phyloP scores from a whole-genome alignment of 1,140 invertebrate genomes.

The Trichonephila inaurata region DNA sequence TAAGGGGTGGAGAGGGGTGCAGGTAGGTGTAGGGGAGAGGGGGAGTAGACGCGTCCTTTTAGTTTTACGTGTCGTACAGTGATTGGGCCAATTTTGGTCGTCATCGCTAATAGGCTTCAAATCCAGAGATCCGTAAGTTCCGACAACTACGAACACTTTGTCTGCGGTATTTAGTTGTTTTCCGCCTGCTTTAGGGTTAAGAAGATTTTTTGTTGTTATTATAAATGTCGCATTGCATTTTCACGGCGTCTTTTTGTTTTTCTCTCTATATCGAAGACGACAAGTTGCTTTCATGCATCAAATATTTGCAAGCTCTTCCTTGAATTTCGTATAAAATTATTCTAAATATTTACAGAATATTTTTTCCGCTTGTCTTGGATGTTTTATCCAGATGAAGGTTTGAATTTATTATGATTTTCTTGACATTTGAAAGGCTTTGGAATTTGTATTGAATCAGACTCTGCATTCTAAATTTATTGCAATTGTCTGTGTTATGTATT shows the following conservation, averaged over 20 bases:
- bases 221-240: slow-evolving; percentile 64
- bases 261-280: slow-evolving; percentile 2
- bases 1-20: too few species aligned
- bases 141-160: slow-evolving; percentile 71
- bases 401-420: not conserved
- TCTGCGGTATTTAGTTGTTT: slow-evolving; percentile 72
- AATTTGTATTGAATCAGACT: not conserved
- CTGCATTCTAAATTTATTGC: not conserved
- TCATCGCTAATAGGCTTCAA: slow-evolving; percentile 75
- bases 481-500: not conserved
- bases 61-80: slow-evolving; percentile 70
- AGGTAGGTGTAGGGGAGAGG: not conserved
- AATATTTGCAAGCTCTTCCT: not conserved
- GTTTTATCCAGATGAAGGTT: not conserved
- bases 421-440: not conserved
- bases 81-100: slow-evolving; percentile 76
- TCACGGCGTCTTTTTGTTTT: slow-evolving; percentile 19
- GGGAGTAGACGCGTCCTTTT: slow-evolving; percentile 42
- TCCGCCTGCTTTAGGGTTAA: slow-evolving; percentile 12
- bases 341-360: not conserved
- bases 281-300: slow-evolving; percentile 25
- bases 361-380: not conserved
- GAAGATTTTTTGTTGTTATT: slow-evolving; percentile 62
- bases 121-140: slow-evolving; percentile 65
- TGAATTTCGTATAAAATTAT: not conserved